Conservation (phyloP, 30 jellyfish, hydroid and myxozoan genomes). For the Cassiopea andromeda region DNA sequence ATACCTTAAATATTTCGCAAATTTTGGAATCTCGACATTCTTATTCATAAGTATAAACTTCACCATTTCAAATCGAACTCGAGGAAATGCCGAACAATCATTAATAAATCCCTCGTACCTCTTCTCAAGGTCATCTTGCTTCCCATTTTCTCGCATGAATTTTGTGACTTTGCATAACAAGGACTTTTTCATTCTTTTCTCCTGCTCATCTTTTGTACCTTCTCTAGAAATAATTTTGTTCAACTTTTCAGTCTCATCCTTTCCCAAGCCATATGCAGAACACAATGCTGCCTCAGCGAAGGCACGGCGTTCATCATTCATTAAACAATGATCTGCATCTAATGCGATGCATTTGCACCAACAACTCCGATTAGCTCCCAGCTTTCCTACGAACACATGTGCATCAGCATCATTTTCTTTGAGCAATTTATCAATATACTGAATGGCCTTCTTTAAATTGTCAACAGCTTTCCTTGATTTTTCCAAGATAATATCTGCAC, state of each 20-base stretch:
- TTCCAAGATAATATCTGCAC: background rate
- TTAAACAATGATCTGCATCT: conserved; percentile 1
- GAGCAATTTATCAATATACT: background rate
- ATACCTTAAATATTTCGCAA: background rate
- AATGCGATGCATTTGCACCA: conserved; percentile 5
- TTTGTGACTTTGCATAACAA: background rate
- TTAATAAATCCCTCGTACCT: background rate
- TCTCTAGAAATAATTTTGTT: background rate
- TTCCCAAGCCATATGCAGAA: background rate
- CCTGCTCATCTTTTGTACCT: background rate
- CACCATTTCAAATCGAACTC: conserved; percentile 4
- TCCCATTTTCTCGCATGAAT: background rate
- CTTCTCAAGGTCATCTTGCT: conserved; percentile 13
- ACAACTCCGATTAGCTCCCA: background rate
- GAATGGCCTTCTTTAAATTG: background rate
- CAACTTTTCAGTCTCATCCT: background rate
- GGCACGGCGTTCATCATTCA: background rate
- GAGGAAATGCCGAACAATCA: background rate
- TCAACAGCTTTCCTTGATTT: conserved; percentile 2
- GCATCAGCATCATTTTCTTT: background rate
- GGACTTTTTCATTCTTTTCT: background rate
- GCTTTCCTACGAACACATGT: background rate
- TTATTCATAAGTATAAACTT: background rate
- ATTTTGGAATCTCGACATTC: background rate
- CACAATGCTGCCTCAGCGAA: background rate